phyloP scores from a whole-genome alignment of 1,140 invertebrate species.

The Globodera ellingtonae region DNA sequence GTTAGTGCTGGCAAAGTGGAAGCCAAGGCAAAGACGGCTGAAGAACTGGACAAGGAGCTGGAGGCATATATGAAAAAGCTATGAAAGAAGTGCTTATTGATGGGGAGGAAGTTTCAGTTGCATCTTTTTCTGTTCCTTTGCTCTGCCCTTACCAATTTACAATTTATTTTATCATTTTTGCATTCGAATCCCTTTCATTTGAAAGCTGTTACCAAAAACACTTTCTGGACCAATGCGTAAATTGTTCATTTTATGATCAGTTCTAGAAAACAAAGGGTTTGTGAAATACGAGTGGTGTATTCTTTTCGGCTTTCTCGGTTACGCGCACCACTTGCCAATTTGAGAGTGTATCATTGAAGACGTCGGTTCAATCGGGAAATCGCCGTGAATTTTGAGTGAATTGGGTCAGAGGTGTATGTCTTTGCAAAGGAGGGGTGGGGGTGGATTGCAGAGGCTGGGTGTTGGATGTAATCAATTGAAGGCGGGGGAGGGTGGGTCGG shows the following conservation, averaged over 20 bases:
- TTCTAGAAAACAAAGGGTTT: not conserved
- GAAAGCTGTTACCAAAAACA: too few species aligned
- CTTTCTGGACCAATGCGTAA: not conserved
- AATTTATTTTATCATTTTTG: not conserved
- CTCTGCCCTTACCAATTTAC: not conserved
- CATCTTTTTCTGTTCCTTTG: not conserved
- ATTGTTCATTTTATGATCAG: constrained; percentile 11
- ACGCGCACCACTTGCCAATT: too few species aligned
- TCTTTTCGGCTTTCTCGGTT: not conserved
- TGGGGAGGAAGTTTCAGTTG: not conserved
- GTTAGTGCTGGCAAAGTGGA: not conserved
- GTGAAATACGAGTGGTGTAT: not conserved
- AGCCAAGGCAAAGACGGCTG: constrained; percentile 35
- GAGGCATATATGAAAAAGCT: constrained; percentile 40
- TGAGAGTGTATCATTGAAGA: not conserved
- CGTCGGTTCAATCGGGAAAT: not conserved
- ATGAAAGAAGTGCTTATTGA: not conserved
- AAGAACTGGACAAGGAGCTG: constrained; percentile 44
- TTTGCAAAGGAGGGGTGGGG: too few species aligned
- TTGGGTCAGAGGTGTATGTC: not conserved
- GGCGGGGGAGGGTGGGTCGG: not conserved
- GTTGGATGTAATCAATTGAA: not conserved
- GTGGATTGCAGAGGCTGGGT: not conserved
- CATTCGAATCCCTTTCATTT: not conserved
- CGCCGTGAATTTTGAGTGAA: not conserved